Conservation (phyloP, 1,140 invertebrate species). For the Temnothorax longispinosus region DNA sequence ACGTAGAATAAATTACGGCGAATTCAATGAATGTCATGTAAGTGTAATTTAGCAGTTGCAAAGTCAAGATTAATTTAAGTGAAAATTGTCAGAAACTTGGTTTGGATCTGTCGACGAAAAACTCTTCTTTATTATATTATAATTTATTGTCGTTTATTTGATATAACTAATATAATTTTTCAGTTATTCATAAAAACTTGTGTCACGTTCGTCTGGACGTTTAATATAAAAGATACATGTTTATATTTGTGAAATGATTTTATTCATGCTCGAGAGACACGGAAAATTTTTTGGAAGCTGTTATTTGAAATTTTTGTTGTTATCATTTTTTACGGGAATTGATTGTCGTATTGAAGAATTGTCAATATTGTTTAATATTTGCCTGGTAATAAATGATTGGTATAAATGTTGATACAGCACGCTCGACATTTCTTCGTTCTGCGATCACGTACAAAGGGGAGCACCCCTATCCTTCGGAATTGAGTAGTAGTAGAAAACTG, state of each 20-base stretch:
- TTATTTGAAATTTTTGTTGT: background rate
- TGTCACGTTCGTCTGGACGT: background rate
- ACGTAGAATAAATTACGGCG: background rate
- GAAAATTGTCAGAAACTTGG: background rate
- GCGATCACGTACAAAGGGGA: background rate
- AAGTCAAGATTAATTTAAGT: background rate
- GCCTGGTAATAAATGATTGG: background rate
- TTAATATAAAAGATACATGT: background rate
- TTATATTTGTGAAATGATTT: background rate
- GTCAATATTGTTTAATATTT: background rate
- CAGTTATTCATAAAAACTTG: background rate
- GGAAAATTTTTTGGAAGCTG: background rate
- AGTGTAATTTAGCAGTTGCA: background rate
- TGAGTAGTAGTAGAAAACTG: conserved; percentile 44
- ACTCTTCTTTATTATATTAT: background rate
- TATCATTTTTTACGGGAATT: conserved; percentile 4
- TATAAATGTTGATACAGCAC: background rate
- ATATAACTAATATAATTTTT: background rate
- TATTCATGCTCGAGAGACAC: background rate
- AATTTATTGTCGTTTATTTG: too few relatives aligned
- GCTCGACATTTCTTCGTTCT: background rate
- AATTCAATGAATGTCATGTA: background rate
- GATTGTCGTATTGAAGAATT: background rate
- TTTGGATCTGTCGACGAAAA: background rate
- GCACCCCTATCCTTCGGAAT: conserved; percentile 1